phyloP scores from a whole-genome alignment of 1,140 invertebrate genomes.

The Brachionus koreanus region DNA sequence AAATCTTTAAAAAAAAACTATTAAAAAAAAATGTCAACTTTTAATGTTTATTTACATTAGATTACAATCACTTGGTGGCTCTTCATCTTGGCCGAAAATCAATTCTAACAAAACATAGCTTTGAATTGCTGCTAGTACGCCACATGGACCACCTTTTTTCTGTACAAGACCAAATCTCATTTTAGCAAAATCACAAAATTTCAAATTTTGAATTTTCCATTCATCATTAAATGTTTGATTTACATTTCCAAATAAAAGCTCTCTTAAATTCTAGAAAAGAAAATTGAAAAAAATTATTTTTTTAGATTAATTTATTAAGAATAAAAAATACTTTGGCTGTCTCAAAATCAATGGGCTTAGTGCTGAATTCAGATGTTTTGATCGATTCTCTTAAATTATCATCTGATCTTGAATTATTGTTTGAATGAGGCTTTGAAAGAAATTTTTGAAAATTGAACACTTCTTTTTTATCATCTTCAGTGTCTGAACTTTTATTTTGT shows the following conservation, averaged over 20 bases:
- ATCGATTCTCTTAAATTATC: background rate
- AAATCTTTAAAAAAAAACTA: slow-evolving; percentile 48
- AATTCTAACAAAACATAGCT: slow-evolving; percentile 60
- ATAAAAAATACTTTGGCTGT: slow-evolving; percentile 2
- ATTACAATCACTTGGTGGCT: slow-evolving; percentile 52
- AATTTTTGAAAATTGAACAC: slow-evolving; percentile 25
- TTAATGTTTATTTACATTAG: slow-evolving; percentile 45
- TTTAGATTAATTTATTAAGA: too few relatives aligned
- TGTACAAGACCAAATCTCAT: slow-evolving; percentile 59
- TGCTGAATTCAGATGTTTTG: background rate
- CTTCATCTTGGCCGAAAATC: slow-evolving; percentile 57
- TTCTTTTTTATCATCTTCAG: background rate
- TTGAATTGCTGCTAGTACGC: slow-evolving; percentile 62
- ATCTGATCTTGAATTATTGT: background rate
- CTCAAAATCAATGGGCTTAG: slow-evolving; percentile 3
- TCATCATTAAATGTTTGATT: slow-evolving; percentile 55
- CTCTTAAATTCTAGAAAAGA: slow-evolving; percentile 51
- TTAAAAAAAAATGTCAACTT: slow-evolving; percentile 6
- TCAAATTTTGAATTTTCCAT: slow-evolving; percentile 60
- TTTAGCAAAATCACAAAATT: slow-evolving; percentile 56
- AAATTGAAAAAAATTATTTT: background rate
- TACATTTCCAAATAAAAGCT: slow-evolving; percentile 55
- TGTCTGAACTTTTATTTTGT: background rate
- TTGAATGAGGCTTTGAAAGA: background rate
- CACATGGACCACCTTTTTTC: slow-evolving; percentile 63